Conservation (phyloP, 2,797 vertebrate genomes). For the Fistularia commersonii region DNA sequence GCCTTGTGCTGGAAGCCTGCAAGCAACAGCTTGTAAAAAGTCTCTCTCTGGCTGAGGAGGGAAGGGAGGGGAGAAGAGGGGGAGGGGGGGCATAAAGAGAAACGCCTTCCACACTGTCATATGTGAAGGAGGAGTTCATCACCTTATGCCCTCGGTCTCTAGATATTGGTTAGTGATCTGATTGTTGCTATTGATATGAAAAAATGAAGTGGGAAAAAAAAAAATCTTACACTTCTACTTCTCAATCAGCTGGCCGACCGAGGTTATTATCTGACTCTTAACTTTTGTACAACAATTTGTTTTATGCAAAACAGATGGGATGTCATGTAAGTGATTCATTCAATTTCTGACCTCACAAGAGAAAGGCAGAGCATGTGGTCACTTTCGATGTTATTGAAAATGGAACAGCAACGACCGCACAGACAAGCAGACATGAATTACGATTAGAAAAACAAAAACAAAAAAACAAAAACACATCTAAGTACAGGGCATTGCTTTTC, state of each 20-base stretch:
- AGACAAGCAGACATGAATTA: no score
- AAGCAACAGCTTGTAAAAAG: constrained; percentile 59
- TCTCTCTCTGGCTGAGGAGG: constrained; percentile 8
- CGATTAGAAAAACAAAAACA: not conserved
- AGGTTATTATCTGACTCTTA: no score
- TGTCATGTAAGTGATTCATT: not conserved
- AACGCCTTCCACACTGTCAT: constrained; percentile 55
- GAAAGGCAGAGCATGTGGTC: constrained; percentile 31
- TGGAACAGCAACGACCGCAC: no score
- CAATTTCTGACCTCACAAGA: constrained; percentile 4
- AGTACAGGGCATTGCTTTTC: constrained; percentile 37
- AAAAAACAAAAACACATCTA: not conserved
- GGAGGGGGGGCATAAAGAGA: constrained; percentile 1
- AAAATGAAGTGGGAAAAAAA: not conserved
- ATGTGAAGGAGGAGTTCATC: constrained; percentile 15
- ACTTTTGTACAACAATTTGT: no score
- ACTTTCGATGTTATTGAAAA: constrained; percentile 5
- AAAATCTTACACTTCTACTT: not conserved
- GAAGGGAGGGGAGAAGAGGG: constrained; percentile 8
- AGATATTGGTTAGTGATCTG: not conserved
- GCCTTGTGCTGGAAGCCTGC: constrained; percentile 44
- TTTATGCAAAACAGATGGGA: no score
- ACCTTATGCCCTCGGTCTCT: constrained; percentile 2
- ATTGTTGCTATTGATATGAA: no score
- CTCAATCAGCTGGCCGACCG: no score